These are phyloP conservation scores for Saccostrea cuccullata DNA, from an alignment of 1,140 invertebrate species.

Conservation along the genomic window DNA sequence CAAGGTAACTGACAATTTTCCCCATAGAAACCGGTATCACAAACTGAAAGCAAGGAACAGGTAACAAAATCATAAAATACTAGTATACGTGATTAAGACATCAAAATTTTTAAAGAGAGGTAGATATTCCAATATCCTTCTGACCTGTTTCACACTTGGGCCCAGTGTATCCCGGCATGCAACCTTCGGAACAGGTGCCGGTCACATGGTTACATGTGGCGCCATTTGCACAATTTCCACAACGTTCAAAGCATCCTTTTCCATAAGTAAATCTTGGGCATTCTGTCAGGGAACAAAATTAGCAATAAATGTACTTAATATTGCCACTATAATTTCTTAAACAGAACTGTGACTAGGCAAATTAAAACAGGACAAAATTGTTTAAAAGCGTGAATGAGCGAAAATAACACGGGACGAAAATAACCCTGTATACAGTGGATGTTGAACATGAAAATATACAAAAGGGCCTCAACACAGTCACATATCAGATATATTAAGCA, in stretches of 20 bases:
- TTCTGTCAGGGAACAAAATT: neutral
- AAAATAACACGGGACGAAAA: too few species aligned
- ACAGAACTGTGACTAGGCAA: too few species aligned
- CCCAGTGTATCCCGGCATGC: conserved; percentile 60
- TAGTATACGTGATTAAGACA: too few species aligned
- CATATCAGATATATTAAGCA: neutral
- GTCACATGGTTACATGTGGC: conserved; percentile 54
- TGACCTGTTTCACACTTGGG: conserved; percentile 52
- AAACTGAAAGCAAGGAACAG: conserved; percentile 35
- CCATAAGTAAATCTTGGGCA: conserved; percentile 38
- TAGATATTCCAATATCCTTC: neutral
- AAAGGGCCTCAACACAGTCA: neutral
- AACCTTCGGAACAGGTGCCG: conserved; percentile 56
- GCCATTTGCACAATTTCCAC: conserved; percentile 53
- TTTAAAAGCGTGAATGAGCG: too few species aligned
- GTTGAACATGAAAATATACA: neutral
- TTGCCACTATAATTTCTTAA: too few species aligned
- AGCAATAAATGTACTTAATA: neutral
- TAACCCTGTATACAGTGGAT: too few species aligned
- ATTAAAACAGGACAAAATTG: too few species aligned
- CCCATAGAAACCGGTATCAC: conserved; percentile 42
- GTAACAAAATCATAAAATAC: too few species aligned
- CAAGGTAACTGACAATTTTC: conserved; percentile 48
- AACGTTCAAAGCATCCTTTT: conserved; percentile 34
- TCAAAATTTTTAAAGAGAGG: neutral